phyloP scores from a whole-genome alignment of 2,797 vertebrate genomes.

The Spinus pinus region DNA sequence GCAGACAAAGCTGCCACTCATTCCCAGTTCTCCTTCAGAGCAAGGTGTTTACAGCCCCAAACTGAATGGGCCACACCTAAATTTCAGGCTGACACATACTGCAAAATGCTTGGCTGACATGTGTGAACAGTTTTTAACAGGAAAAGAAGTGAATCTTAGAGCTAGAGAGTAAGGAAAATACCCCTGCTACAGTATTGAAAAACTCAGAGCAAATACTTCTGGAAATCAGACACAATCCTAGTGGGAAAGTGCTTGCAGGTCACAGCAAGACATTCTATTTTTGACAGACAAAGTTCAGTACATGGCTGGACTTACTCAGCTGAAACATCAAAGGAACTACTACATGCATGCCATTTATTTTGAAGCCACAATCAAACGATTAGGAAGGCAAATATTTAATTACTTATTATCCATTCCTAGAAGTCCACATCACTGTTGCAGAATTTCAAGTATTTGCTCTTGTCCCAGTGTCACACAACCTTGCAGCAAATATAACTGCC shows the following conservation, averaged over 20 bases:
- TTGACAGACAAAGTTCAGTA: not conserved
- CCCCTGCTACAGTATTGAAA: not conserved
- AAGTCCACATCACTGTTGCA: not conserved
- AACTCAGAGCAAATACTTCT: not conserved
- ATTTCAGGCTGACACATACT: not conserved
- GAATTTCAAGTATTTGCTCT: not conserved
- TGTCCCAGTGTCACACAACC: not conserved
- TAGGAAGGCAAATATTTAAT: not conserved
- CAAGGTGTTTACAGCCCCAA: not conserved
- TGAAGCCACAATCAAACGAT: not conserved
- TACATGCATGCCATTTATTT: not conserved
- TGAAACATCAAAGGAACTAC: not conserved
- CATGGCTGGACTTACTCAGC: not conserved
- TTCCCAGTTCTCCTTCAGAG: not conserved
- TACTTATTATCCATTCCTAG: not conserved
- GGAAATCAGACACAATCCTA: not conserved
- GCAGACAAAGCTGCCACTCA: not conserved
- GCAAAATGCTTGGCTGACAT: not conserved
- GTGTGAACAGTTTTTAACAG: not conserved
- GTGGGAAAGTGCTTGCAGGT: not conserved
- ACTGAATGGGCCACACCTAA: not conserved
- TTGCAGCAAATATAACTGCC: not conserved
- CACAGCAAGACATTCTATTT: not conserved
- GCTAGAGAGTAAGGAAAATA: not conserved
- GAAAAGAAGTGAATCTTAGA: not conserved